phyloP scores from a whole-genome alignment of 2,113 vertebrate species.

The Conger conger region DNA sequence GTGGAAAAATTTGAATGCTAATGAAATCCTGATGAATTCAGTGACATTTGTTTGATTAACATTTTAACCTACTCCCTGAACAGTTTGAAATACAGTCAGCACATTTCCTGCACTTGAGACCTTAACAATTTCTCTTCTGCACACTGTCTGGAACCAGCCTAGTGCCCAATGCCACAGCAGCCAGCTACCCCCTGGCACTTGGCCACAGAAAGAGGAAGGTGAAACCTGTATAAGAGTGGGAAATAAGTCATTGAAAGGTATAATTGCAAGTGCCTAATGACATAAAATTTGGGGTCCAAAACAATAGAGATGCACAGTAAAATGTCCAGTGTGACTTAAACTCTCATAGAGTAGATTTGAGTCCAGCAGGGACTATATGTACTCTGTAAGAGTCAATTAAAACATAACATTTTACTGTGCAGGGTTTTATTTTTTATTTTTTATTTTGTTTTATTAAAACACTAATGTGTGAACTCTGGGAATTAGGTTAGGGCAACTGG shows the following conservation, averaged over 20 bases:
- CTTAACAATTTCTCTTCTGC: conserved; percentile 17
- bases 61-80: conserved; percentile 27
- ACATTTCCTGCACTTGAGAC: conserved; percentile 22
- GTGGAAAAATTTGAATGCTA: conserved; percentile 41
- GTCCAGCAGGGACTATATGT: too few species aligned
- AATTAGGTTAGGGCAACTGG: neutral
- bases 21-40: conserved; percentile 47
- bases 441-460: neutral
- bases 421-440: neutral
- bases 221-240: too few species aligned
- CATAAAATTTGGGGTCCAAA: neutral
- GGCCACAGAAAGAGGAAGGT: neutral
- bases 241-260: neutral
- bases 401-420: too few species aligned
- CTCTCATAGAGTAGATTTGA: too few species aligned
- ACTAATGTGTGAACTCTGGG: neutral
- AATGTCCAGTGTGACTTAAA: too few species aligned
- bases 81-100: conserved; percentile 9
- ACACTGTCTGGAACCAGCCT: neutral
- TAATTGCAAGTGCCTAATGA: neutral
- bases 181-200: neutral
- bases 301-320: too few species aligned
- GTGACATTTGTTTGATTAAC: conserved; percentile 34
- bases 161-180: neutral
- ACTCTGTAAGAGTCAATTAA: too few species aligned